Percentiles rank a stretch among this genome's conserved stretches.
Evolutionary conservation across 30 jellyfish, hydroid and myxozoan genomes (phyloP).

Genomic region (Hydractinia echinata): DNA sequence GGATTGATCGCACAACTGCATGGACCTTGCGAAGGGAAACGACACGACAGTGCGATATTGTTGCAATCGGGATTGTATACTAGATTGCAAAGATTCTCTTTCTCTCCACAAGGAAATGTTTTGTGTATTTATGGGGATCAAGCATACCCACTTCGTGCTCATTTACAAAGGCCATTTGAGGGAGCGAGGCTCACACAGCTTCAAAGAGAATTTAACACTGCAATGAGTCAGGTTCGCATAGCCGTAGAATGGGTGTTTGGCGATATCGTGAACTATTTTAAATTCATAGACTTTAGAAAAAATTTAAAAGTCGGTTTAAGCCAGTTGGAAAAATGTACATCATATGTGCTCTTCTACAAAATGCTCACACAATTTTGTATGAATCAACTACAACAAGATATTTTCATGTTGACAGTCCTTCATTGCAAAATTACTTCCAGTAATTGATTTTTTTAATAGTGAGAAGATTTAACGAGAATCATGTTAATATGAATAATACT

Average conservation of each 20-base stretch:
- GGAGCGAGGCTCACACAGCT: background rate
- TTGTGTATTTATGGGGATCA: conserved; percentile 50
- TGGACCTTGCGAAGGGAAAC: too few species aligned
- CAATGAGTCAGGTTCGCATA: conserved; percentile 37
- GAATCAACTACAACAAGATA: too few species aligned
- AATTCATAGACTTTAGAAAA: conserved; percentile 11
- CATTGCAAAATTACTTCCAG: too few species aligned
- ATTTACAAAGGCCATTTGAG: background rate
- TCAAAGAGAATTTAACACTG: conserved; percentile 25
- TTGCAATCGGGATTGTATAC: background rate
- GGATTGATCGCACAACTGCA: too few species aligned
- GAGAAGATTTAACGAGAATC: background rate
- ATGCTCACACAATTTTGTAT: background rate
- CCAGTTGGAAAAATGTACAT: conserved; percentile 32
- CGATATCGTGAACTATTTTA: conserved; percentile 17
- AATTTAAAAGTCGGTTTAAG: background rate
- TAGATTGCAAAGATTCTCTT: background rate
- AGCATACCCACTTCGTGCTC: conserved; percentile 40
- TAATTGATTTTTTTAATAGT: too few species aligned
- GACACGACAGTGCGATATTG: background rate
- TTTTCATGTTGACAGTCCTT: too few species aligned
- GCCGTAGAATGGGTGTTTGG: conserved; percentile 52
- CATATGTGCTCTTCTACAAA: too few species aligned
- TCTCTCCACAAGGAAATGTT: conserved; percentile 10
- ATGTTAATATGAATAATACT: too few species aligned